Conservation (phyloP, 2,888 invertebrate species). For the Tanytarsus gracilentus region DNA sequence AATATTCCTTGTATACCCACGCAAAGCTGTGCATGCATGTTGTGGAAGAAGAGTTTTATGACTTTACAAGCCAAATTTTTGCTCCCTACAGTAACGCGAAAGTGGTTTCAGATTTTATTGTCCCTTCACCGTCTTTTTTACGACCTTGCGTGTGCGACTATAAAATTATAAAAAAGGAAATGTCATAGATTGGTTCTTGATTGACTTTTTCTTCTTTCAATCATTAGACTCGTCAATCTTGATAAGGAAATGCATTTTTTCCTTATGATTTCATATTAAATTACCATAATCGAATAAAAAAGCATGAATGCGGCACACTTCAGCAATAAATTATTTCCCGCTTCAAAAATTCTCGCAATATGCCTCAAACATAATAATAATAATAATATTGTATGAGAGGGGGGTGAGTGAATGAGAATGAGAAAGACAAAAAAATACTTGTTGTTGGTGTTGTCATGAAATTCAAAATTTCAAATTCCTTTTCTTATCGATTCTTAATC, state of each 20-base stretch:
- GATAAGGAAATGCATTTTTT: not conserved
- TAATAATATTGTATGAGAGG: not conserved
- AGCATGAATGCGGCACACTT: slow-evolving; percentile 8
- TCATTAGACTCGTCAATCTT: no score
- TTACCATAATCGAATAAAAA: slow-evolving; percentile 15
- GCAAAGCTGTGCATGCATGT: no score
- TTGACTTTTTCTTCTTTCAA: no score
- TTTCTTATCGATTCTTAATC: slow-evolving; percentile 6
- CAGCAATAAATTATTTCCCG: slow-evolving; percentile 6
- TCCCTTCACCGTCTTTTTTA: no score
- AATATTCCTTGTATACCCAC: no score
- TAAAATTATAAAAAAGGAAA: no score
- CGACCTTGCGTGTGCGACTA: no score
- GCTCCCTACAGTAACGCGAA: no score
- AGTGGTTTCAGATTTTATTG: no score
- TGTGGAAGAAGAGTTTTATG: no score
- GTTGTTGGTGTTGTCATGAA: not conserved
- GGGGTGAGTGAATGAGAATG: not conserved
- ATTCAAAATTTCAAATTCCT: not conserved
- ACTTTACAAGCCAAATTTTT: no score
- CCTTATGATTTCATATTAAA: not conserved
- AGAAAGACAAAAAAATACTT: not conserved
- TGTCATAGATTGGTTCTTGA: no score
- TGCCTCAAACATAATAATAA: not conserved
- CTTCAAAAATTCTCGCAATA: not conserved